Evolutionary conservation across 2,888 invertebrate species (phyloP).

Genomic region (Eurytoma californica): DNA sequence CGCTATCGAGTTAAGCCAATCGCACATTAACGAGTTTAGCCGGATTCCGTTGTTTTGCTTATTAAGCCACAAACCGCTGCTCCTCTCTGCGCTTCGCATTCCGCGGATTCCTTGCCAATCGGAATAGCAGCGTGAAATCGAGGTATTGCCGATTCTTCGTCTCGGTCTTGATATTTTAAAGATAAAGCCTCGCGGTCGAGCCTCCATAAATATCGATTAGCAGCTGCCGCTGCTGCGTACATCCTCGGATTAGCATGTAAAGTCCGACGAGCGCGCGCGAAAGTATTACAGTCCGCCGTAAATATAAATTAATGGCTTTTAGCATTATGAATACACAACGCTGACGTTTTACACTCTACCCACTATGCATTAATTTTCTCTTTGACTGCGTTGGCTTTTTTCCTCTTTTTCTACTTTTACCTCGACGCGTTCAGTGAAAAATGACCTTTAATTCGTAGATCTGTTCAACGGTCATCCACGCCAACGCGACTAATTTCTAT

Average conservation of each 20-base stretch:
- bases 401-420: constrained; percentile 2
- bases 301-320: constrained; percentile 59
- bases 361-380: constrained; percentile 6
- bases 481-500: constrained; percentile 6
- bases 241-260: constrained; percentile 32
- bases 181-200: neutral
- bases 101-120: neutral
- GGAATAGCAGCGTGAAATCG: neutral
- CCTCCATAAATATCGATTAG: constrained; percentile 49
- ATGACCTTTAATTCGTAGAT: neutral
- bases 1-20: too few relatives aligned
- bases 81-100: neutral
- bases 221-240: neutral
- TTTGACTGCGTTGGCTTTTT: neutral
- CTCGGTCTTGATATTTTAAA: neutral
- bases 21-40: constrained; percentile 62
- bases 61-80: constrained; percentile 50
- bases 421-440: constrained; percentile 9
- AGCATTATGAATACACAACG: constrained; percentile 60
- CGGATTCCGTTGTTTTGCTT: constrained; percentile 62
- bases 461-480: constrained; percentile 10
- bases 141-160: neutral
- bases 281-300: constrained; percentile 49
- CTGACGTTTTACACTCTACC: constrained; percentile 2
- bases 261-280: constrained; percentile 5